A percentile compares a stretch with the other conserved stretches of the same genome.
These are phyloP conservation scores for Chrysodeixis includens DNA, from an alignment of 2,888 invertebrate genomes.

Conservation along the genomic window DNA sequence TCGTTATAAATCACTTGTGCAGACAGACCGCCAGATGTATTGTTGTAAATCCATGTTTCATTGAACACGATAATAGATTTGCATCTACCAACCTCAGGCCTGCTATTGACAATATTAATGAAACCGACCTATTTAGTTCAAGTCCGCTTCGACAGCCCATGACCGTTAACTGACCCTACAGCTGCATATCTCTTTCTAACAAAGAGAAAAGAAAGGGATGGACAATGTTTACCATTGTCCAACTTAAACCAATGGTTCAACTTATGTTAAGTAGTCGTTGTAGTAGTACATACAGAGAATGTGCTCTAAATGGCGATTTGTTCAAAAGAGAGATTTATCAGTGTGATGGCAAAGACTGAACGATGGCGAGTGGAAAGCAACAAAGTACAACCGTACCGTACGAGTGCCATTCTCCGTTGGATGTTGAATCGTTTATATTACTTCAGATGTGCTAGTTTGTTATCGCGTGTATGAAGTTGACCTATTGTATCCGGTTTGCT, in stretches of 20 bases:
- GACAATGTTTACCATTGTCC: background rate
- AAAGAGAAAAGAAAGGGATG: background rate
- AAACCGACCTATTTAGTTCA: background rate
- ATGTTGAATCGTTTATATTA: constrained; percentile 4
- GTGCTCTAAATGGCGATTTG: background rate
- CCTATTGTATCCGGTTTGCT: constrained; percentile 8
- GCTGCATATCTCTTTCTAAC: background rate
- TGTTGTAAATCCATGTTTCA: constrained; percentile 3
- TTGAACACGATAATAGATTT: background rate
- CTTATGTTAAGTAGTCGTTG: background rate
- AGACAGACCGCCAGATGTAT: background rate
- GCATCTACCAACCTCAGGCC: background rate
- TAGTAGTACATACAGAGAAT: background rate
- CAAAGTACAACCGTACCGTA: background rate
- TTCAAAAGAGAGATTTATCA: too few relatives aligned
- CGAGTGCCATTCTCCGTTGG: background rate
- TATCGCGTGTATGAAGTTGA: constrained; percentile 9
- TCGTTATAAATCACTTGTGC: constrained; percentile 22
- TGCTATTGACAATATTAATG: background rate
- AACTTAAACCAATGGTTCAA: background rate
- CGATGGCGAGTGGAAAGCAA: background rate
- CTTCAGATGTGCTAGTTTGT: constrained; percentile 9
- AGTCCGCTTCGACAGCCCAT: background rate
- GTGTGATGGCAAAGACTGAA: too few relatives aligned
- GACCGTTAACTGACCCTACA: background rate